phyloP scores from a whole-genome alignment of 2,113 vertebrate species.

The Takifugu bimaculatus region DNA sequence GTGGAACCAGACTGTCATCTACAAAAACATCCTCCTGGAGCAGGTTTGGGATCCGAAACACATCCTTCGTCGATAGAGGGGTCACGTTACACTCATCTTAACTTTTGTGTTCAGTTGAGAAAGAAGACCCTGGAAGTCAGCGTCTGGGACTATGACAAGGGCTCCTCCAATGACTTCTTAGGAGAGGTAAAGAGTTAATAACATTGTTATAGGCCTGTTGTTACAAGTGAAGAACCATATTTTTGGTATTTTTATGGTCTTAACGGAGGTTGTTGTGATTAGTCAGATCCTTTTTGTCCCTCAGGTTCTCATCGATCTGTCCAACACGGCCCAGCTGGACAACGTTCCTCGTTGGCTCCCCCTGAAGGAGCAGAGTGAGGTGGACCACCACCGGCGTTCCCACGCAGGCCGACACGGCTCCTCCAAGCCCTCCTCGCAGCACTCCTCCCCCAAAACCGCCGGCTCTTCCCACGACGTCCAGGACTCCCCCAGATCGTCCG shows the following conservation, averaged over 20 bases:
- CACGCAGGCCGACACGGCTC: slow-evolving; percentile 84
- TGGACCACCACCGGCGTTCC: slow-evolving; percentile 86
- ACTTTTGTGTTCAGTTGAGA: slow-evolving; percentile 80
- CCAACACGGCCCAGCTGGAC: slow-evolving; percentile 86
- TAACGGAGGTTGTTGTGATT: not conserved
- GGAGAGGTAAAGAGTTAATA: slow-evolving; percentile 83
- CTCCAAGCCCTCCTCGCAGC: slow-evolving; percentile 84
- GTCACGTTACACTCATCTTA: not conserved
- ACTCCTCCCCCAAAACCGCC: slow-evolving; percentile 76
- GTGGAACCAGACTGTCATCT: slow-evolving; percentile 99
- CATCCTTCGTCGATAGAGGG: no score
- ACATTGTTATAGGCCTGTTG: not conserved
- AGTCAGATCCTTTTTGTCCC: not conserved
- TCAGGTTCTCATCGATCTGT: slow-evolving; percentile 93
- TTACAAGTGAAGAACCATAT: no score
- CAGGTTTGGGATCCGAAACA: slow-evolving; percentile 76
- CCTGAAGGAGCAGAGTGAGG: slow-evolving; percentile 93
- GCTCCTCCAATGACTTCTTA: slow-evolving; percentile 97
- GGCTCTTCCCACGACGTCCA: slow-evolving; percentile 83
- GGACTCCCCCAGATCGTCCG: slow-evolving; percentile 89
- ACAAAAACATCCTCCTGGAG: slow-evolving; percentile 96
- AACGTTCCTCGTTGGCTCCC: slow-evolving; percentile 89
- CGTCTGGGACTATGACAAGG: slow-evolving; percentile 98
- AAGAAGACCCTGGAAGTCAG: slow-evolving; percentile 98
- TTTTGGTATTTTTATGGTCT: no score